Percentiles rank a stretch among this genome's conserved stretches.
These are phyloP conservation scores for Formicarius rufipectus DNA, from an alignment of 2,113 vertebrate species.

Conservation along the genomic window DNA sequence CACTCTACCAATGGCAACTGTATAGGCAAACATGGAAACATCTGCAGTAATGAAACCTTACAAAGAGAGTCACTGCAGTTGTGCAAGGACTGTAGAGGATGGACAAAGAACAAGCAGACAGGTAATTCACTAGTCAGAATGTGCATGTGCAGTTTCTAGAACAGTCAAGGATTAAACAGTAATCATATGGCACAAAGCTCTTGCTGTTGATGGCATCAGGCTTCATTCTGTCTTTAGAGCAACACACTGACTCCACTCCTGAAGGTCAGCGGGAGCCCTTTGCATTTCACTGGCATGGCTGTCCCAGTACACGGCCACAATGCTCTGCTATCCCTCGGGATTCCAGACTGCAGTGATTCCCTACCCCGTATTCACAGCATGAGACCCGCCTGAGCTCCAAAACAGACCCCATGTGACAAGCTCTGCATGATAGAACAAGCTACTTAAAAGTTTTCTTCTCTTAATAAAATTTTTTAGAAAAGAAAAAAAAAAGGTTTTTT, in stretches of 20 bases:
- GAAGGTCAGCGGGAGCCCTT: not conserved
- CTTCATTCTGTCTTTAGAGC: not conserved
- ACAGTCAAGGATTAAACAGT: not conserved
- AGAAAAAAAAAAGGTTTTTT: not conserved
- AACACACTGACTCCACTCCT: not conserved
- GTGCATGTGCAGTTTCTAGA: not conserved
- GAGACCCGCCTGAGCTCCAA: not conserved
- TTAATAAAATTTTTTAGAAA: not conserved
- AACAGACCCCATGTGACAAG: not conserved
- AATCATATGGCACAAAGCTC: not conserved
- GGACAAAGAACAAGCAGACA: not conserved
- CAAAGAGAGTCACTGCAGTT: not conserved
- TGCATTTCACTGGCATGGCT: not conserved
- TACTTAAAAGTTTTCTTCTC: not conserved
- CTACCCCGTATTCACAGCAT: not conserved
- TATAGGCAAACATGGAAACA: not conserved
- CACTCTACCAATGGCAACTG: not conserved
- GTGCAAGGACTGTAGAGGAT: not conserved
- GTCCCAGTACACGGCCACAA: not conserved
- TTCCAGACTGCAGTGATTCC: not conserved
- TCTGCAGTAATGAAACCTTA: not conserved
- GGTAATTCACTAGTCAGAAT: not conserved
- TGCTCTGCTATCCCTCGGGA: not conserved
- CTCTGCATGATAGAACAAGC: not conserved
- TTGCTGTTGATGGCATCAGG: not conserved